phyloP scores from a whole-genome alignment of 2,888 invertebrate genomes.

The Ashinkailepas kermadecensis region DNA sequence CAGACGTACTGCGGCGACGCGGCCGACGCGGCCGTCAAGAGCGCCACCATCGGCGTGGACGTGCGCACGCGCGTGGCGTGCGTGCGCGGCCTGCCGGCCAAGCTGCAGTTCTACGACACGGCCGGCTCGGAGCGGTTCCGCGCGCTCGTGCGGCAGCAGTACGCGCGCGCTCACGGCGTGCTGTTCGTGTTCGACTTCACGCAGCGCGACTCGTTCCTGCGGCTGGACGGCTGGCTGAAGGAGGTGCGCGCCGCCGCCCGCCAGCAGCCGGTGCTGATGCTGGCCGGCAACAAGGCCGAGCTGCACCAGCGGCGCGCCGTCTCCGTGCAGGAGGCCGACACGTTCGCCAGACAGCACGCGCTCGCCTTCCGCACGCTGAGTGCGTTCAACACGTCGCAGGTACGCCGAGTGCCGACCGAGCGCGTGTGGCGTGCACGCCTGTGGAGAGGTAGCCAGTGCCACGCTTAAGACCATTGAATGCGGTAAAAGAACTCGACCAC shows the following conservation, averaged over 20 bases:
- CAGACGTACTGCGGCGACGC: constrained; percentile 15
- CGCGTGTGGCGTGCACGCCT: no score
- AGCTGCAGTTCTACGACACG: constrained; percentile 20
- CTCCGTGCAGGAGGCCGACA: not conserved
- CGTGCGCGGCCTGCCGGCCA: constrained; percentile 20
- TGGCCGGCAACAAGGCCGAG: constrained; percentile 21
- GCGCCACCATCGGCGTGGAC: constrained; percentile 23
- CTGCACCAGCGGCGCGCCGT: constrained; percentile 3
- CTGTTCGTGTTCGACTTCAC: constrained; percentile 20
- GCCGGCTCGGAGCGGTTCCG: constrained; percentile 19
- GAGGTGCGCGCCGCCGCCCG: constrained; percentile 9
- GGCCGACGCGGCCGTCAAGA: not conserved
- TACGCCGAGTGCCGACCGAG: not conserved
- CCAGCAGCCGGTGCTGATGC: not conserved
- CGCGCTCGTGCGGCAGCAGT: constrained; percentile 14
- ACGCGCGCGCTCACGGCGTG: constrained; percentile 16
- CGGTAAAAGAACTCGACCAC: no score
- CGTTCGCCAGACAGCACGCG: not conserved
- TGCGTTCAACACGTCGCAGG: constrained; percentile 9
- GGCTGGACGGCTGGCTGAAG: constrained; percentile 18
- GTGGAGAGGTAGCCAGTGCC: no score
- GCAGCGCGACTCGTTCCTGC: constrained; percentile 8
- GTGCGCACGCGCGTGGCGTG: constrained; percentile 4
- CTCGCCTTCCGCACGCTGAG: constrained; percentile 10
- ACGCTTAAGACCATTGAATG: no score